phyloP scores from a whole-genome alignment of 2,888 invertebrate genomes.

The Sinopyrophorus schimmeli region DNA sequence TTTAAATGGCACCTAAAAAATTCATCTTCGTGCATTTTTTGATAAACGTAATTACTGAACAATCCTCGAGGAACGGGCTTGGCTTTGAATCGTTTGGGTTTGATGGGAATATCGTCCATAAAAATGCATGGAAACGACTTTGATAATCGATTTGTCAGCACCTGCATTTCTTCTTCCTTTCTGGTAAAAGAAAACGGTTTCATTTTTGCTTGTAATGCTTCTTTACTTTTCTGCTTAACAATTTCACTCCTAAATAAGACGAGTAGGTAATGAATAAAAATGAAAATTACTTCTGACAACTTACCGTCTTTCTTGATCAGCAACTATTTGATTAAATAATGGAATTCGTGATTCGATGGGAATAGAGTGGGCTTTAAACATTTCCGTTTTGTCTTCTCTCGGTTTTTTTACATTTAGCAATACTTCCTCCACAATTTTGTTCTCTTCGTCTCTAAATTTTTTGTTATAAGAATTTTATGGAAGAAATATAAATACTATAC shows the following conservation, averaged over 20 bases:
- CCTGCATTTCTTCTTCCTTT: constrained; percentile 60
- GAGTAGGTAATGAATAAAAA: constrained; percentile 21
- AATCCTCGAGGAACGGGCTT: constrained; percentile 71
- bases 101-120: constrained; percentile 50
- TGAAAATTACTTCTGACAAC: constrained; percentile 6
- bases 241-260: constrained; percentile 62
- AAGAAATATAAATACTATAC: too few species aligned
- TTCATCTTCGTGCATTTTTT: constrained; percentile 72
- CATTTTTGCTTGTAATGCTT: constrained; percentile 66
- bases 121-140: constrained; percentile 53
- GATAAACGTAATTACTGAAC: constrained; percentile 71
- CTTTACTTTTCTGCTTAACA: constrained; percentile 64
- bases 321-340: constrained; percentile 71
- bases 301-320: constrained; percentile 72
- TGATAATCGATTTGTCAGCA: constrained; percentile 48
- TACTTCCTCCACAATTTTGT: constrained; percentile 61
- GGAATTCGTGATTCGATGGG: constrained; percentile 73
- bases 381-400: constrained; percentile 55
- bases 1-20: constrained; percentile 63
- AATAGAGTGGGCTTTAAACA: constrained; percentile 65
- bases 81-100: constrained; percentile 64
- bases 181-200: constrained; percentile 67
- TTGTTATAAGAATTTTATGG: constrained; percentile 1
- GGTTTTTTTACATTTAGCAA: constrained; percentile 45
- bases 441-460: constrained; percentile 73